These are phyloP conservation scores for Plectropomus leopardus DNA, from an alignment of 2,113 vertebrate genomes.

Conservation along the genomic window DNA sequence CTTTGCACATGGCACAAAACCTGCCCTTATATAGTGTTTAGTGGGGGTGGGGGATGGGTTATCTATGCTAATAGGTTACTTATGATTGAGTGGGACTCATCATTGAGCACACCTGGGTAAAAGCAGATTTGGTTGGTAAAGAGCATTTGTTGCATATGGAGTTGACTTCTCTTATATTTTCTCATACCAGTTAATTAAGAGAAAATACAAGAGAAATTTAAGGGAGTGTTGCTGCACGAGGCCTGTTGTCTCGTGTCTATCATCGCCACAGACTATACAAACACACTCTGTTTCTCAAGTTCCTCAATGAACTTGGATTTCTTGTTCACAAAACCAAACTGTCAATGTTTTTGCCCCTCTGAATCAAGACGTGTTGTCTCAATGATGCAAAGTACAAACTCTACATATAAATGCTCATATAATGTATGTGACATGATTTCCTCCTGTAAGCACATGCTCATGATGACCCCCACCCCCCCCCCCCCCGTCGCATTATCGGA, in stretches of 20 bases:
- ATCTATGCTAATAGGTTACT: too few species aligned
- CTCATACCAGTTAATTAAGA: too few species aligned
- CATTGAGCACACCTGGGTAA: too few species aligned
- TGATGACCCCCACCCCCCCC: slow-evolving; percentile 28
- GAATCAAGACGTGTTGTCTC: slow-evolving; percentile 8
- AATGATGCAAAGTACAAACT: slow-evolving; percentile 2
- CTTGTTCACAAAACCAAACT: not conserved
- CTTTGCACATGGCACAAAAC: too few species aligned
- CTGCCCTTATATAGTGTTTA: too few species aligned
- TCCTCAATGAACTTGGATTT: not conserved
- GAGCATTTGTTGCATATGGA: too few species aligned
- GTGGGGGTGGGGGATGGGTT: too few species aligned
- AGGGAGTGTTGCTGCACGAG: too few species aligned
- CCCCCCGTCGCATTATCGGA: slow-evolving; percentile 57
- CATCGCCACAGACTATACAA: not conserved
- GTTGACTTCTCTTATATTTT: too few species aligned
- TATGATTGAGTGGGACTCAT: too few species aligned
- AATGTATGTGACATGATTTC: slow-evolving; percentile 22
- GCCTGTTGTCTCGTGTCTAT: not conserved
- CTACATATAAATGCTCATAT: slow-evolving; percentile 3
- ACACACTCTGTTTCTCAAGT: not conserved
- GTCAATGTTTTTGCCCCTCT: not conserved
- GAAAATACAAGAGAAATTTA: too few species aligned
- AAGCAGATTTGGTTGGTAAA: too few species aligned
- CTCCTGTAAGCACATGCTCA: slow-evolving; percentile 55